These are phyloP conservation scores for Hylaeus volcanicus DNA, from an alignment of 1,140 invertebrate genomes.

Conservation along the genomic window DNA sequence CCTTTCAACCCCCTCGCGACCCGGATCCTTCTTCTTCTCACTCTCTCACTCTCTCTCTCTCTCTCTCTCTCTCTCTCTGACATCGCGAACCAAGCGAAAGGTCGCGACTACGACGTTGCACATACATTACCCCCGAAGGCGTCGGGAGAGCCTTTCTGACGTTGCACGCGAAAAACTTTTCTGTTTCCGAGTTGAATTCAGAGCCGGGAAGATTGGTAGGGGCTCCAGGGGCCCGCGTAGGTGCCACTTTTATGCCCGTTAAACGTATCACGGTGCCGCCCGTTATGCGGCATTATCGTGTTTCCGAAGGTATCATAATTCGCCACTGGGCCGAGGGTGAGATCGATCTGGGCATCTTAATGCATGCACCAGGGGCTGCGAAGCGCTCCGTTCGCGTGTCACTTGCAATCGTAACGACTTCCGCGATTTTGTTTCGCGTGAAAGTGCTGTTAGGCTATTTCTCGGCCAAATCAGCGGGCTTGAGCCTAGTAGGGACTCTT, in stretches of 20 bases:
- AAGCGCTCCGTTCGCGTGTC: constrained; percentile 10
- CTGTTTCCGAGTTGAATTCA: background rate
- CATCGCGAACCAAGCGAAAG: constrained; percentile 35
- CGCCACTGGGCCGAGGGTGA: background rate
- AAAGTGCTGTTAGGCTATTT: background rate
- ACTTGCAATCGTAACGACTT: background rate
- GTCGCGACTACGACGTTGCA: constrained; percentile 31
- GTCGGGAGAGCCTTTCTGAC: background rate
- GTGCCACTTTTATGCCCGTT: constrained; percentile 6
- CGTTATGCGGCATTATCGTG: background rate
- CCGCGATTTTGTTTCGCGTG: background rate
- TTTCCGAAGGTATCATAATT: background rate
- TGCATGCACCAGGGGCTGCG: constrained; percentile 8
- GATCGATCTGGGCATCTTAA: constrained; percentile 16
- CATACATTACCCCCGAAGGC: constrained; percentile 44
- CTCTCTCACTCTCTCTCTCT: background rate
- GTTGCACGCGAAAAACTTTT: constrained; percentile 25
- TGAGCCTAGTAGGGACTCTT: too few relatives aligned
- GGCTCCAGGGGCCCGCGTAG: background rate
- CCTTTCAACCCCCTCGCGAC: too few relatives aligned
- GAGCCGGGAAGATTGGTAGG: background rate
- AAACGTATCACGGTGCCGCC: background rate
- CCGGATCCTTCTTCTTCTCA: background rate
- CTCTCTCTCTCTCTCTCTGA: background rate
- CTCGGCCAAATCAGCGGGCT: too few relatives aligned